phyloP scores from a whole-genome alignment of 2,797 vertebrate genomes.

The Artibeus lituratus region DNA sequence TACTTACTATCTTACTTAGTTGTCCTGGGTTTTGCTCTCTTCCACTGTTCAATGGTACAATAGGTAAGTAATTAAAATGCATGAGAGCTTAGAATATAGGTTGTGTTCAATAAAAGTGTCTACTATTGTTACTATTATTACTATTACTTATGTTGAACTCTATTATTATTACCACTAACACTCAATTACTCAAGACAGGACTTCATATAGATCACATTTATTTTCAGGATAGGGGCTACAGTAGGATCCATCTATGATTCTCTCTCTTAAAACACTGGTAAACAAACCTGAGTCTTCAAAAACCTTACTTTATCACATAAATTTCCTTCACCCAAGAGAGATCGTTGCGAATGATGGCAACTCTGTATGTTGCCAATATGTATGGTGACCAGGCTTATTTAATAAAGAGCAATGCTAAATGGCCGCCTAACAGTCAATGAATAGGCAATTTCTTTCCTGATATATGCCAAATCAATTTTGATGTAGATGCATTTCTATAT shows the following conservation, averaged over 20 bases:
- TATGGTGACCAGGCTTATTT: conserved; percentile 7
- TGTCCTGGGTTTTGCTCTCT: neutral
- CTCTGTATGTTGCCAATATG: neutral
- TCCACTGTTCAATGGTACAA: neutral
- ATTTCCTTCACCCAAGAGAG: neutral
- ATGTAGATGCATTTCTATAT: conserved; percentile 38
- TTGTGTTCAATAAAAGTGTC: neutral
- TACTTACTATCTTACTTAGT: neutral
- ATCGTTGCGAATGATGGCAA: conserved; percentile 10
- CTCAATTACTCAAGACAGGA: neutral
- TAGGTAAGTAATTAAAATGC: neutral
- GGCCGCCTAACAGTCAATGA: conserved; percentile 43
- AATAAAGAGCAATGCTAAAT: conserved; percentile 39
- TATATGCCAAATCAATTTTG: conserved; percentile 45
- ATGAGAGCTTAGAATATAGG: neutral
- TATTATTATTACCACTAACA: neutral
- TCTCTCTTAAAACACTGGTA: conserved; percentile 46
- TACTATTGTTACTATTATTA: neutral
- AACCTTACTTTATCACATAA: conserved; percentile 48
- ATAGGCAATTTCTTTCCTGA: conserved; percentile 59
- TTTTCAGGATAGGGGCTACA: neutral
- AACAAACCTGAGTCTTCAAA: conserved; percentile 39
- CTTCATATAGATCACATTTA: neutral
- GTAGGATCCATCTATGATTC: conserved; percentile 35
- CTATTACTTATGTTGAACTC: neutral